These are phyloP conservation scores for Parnassius smintheus DNA, from an alignment of 2,888 invertebrate genomes.

Conservation along the genomic window DNA sequence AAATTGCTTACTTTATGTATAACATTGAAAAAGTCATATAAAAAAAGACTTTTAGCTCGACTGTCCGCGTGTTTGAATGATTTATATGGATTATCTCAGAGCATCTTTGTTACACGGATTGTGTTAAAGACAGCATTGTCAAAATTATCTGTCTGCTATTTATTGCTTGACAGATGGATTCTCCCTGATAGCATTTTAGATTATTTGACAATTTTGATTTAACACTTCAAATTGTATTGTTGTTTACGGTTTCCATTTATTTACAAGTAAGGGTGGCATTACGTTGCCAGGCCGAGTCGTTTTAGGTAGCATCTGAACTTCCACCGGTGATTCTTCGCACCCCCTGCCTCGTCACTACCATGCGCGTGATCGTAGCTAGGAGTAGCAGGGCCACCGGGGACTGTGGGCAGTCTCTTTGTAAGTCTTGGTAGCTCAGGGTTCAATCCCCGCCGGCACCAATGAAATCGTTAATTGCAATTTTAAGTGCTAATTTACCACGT, in stretches of 20 bases:
- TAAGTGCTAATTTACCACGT: too few species aligned
- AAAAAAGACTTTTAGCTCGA: slow-evolving; percentile 25
- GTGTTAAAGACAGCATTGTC: slow-evolving; percentile 38
- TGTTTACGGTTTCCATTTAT: background rate
- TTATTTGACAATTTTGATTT: slow-evolving; percentile 20
- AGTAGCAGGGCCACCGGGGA: too few species aligned
- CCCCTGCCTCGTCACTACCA: too few species aligned
- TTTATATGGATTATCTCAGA: slow-evolving; percentile 48
- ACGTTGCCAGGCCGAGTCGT: too few species aligned
- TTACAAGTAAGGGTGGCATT: too few species aligned
- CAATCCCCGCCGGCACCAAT: too few species aligned
- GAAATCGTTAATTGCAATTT: too few species aligned
- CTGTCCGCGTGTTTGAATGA: slow-evolving; percentile 41
- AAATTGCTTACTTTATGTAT: slow-evolving; percentile 2
- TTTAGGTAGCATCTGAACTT: too few species aligned
- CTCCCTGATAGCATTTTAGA: background rate
- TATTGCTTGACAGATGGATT: slow-evolving; percentile 24
- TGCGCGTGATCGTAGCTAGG: too few species aligned
- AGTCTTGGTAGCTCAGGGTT: too few species aligned
- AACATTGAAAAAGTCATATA: slow-evolving; percentile 18
- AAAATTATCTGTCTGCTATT: slow-evolving; percentile 15
- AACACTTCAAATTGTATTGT: slow-evolving; percentile 19
- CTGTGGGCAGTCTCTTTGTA: too few species aligned
- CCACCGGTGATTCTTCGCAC: too few species aligned
- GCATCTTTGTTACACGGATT: slow-evolving; percentile 40